Evolutionary conservation across 2,888 invertebrate species (phyloP), one percentile per base, ranked within the genome.

Genomic region (Perizoma affinitatum): DNA sequence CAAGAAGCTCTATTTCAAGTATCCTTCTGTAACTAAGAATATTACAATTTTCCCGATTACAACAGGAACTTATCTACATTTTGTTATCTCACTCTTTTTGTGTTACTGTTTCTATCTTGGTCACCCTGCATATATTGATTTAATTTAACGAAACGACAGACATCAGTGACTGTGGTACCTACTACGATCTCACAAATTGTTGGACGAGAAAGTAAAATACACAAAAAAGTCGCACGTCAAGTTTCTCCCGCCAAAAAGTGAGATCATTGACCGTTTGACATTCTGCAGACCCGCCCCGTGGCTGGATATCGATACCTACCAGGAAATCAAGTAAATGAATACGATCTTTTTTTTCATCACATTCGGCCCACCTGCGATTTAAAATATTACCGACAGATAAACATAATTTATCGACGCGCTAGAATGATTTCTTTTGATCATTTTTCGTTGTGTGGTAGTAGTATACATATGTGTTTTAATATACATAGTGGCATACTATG

Each of bases 231-330:
- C 68, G 84, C 75, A 78, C 65, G 80, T 78, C 85, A 71, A 87
- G 91, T 91, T 90, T 90, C 90, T 88, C 90, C 90, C 90, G 90
- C 90, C 91, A 89, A 91, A 66, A 91, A 86, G 83, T 48, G 80
- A 84, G 88, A 79, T 84, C 89, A 83, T 50, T 88, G 90, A 86
- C 90, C 91, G 86, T 84, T 86, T 90, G 90, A 91, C 90, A 90
- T 87, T 87, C 86, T 81, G 83, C 84, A 72, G 80, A 69, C 74
- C 73, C 77, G 73, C 68, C 78, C 74, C 72, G 58, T 43, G 50
- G 47, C 58, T 57, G 48, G 70, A 70, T 64, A 72, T 77, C 71
- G 72, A 76, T 69, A 72, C 68, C 57, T 69, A 72, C 68, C 57
- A 67, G 67, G 68, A 68, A 69, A 60, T 66, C 58, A 61, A 5